Base-by-base conservation (phyloP, 2,797 vertebrate genomes). In the Urosaurus nigricauda region DNA sequence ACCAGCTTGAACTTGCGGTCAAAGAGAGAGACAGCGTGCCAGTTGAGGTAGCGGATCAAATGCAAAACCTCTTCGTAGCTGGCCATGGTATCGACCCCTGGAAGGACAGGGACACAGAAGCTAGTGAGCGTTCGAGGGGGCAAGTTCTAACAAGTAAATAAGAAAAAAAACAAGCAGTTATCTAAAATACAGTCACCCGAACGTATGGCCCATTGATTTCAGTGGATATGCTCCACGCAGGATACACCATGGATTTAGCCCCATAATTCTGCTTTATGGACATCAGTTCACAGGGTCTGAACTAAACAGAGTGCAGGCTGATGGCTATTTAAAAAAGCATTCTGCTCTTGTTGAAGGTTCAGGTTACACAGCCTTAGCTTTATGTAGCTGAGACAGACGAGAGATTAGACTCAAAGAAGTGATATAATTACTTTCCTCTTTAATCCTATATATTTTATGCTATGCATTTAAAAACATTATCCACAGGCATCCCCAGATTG, bases 21-120 rank as follows among this genome's bases (percentile, higher is more conserved):
- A 2, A 99, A 99, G 88, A 99, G 97, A 0, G 98, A 96, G 80
- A 98, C 97, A 0, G 98, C 96, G 94, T 98, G 98, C 99, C 98
- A 99, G 96, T 99, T 99, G 92, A 98, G 97, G 94, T 99, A 99
- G 87, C 96, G 98, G 83, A 99, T 97, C 37, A 98, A 97, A 89
- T 98, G 99, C 92, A 99, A 93, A 17, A 98, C 97, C 93, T 98
- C 98, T 96, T 99, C 99, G 0, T 99, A 99, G 96, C 97, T 99
- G 4, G 97, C 98, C 98, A 99, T 99, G 19, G 98, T 98, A 94
- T 98, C 98, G 43, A 99, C 98, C 68, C 99, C 99, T 99, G 92
- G 0, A 21, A 79, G 87, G 60, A 77, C 1, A 29, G 5, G n/a
- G 56, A 86, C 12, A 26, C 2, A 16, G 35, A 29, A 56, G 75